Conservation (phyloP, 2,888 invertebrate genomes). For the Oligia fasciuncula region DNA sequence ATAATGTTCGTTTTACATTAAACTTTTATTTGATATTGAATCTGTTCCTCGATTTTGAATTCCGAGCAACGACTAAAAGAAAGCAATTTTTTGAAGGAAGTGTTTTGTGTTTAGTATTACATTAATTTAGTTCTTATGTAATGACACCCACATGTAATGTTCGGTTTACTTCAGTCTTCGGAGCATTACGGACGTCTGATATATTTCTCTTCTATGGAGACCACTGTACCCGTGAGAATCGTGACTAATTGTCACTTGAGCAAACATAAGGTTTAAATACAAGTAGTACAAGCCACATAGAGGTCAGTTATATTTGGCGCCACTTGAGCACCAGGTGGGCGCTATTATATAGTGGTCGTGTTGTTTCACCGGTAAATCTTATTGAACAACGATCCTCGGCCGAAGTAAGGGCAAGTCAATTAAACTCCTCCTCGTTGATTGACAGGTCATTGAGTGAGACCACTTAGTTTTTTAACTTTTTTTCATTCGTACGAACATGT, state of each 20-base stretch:
- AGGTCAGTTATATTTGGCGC: constrained; percentile 78
- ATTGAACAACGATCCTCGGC: constrained; percentile 61
- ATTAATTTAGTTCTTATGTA: constrained; percentile 80
- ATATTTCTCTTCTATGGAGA: constrained; percentile 33
- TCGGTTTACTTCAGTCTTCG: constrained; percentile 10
- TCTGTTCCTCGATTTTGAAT: constrained; percentile 87
- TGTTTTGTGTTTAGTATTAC: constrained; percentile 77
- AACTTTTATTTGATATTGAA: constrained; percentile 71
- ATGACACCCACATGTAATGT: constrained; percentile 58
- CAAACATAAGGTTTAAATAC: constrained; percentile 61
- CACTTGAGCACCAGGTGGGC: constrained; percentile 75
- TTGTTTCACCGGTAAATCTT: constrained; percentile 74
- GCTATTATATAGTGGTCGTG: constrained; percentile 51
- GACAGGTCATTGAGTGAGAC: constrained; percentile 73
- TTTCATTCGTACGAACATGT: constrained; percentile 42
- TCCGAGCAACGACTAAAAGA: constrained; percentile 86
- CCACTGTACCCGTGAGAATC: constrained; percentile 29
- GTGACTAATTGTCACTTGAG: constrained; percentile 64
- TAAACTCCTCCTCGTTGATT: constrained; percentile 70
- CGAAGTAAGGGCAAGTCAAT: constrained; percentile 71
- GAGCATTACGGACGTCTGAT: constrained; percentile 43
- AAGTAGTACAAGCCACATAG: constrained; percentile 57
- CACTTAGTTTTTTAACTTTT: constrained; percentile 61
- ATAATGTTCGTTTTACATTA: constrained; percentile 61
- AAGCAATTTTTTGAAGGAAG: constrained; percentile 87